These are phyloP conservation scores for Grallaria varia DNA, from an alignment of 2,113 vertebrate genomes.

Conservation along the genomic window DNA sequence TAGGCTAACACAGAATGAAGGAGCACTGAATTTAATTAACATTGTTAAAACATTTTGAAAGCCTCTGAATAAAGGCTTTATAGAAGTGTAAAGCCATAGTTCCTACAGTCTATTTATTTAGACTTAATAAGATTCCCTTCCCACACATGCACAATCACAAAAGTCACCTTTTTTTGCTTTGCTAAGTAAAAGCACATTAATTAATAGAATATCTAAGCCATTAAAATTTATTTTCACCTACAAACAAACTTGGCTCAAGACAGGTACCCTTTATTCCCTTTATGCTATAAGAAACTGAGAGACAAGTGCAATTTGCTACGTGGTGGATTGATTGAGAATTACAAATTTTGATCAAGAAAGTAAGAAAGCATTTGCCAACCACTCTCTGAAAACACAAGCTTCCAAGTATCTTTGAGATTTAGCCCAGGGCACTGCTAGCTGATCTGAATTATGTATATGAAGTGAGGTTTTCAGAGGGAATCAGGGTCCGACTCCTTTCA, in stretches of 20 bases:
- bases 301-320: not conserved
- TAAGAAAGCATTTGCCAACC: not conserved
- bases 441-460: not conserved
- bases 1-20: conserved; percentile 26
- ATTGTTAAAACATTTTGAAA: conserved; percentile 64
- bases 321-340: not conserved
- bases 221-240: not conserved
- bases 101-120: conserved; percentile 59
- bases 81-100: conserved; percentile 39
- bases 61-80: conserved; percentile 46
- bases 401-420: not conserved
- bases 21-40: conserved; percentile 61
- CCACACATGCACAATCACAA: not conserved
- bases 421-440: not conserved
- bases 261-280: not conserved
- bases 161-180: not conserved
- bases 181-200: conserved; percentile 13
- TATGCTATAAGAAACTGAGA: not conserved
- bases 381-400: not conserved
- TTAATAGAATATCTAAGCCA: not conserved
- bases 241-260: not conserved
- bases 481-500: not conserved
- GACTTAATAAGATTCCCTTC: conserved; percentile 51
- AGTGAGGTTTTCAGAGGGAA: not conserved
- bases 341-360: not conserved